Evolutionary conservation across 2,888 invertebrate species (phyloP).

Genomic region (Epinotia bilunana): DNA sequence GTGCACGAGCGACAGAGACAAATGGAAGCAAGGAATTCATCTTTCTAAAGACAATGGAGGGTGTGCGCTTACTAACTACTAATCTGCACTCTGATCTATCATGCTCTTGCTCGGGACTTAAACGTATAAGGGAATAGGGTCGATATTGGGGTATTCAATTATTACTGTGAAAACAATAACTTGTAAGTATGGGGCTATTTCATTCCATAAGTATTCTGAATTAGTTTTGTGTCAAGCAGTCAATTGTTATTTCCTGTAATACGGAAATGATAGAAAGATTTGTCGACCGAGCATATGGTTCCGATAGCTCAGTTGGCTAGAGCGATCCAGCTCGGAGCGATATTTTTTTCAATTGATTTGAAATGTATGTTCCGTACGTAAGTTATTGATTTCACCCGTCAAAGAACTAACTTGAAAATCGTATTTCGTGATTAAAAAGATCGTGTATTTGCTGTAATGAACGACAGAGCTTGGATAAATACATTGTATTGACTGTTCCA

Average conservation of each 20-base stretch:
- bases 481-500: constrained; percentile 52
- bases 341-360: background rate
- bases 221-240: too few relatives aligned
- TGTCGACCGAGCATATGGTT: too few relatives aligned
- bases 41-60: background rate
- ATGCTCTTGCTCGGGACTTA: constrained; percentile 26
- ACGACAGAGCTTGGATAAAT: constrained; percentile 54
- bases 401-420: background rate
- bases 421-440: background rate
- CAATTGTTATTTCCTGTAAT: too few relatives aligned
- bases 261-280: too few relatives aligned
- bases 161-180: constrained; percentile 19
- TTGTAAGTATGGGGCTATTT: background rate
- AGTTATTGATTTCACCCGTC: constrained; percentile 5
- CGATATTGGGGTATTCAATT: background rate
- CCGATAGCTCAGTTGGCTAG: too few relatives aligned
- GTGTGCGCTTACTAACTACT: background rate
- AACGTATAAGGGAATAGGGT: background rate
- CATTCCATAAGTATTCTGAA: background rate
- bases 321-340: too few relatives aligned
- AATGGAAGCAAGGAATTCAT: background rate
- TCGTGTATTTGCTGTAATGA: constrained; percentile 38
- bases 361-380: background rate
- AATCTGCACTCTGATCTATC: constrained; percentile 28
- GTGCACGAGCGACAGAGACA: too few relatives aligned